Evolutionary conservation across 2,888 invertebrate species (phyloP).

Genomic region (Drosophila quinaria): DNA sequence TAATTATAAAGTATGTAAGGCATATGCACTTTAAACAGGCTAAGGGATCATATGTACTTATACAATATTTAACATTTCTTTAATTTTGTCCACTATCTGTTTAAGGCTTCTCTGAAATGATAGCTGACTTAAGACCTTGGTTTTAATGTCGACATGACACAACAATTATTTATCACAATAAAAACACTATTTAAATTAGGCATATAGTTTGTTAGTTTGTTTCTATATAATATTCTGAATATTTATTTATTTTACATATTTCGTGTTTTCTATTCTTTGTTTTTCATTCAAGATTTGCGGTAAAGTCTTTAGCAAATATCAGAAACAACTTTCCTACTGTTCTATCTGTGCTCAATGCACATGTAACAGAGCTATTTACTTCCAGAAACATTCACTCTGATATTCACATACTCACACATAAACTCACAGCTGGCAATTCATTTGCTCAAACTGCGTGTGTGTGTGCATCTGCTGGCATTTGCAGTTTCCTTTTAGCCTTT

Average conservation of each 20-base stretch:
- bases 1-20: background rate
- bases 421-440: slow-evolving; percentile 40
- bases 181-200: no score
- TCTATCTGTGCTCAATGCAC: background rate
- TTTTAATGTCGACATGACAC: no score
- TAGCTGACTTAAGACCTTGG: no score
- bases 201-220: background rate
- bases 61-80: background rate
- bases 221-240: background rate
- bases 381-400: slow-evolving; percentile 32
- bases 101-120: no score
- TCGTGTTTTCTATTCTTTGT: background rate
- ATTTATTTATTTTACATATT: background rate
- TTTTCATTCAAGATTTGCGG: background rate
- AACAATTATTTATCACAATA: no score
- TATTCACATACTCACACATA: slow-evolving; percentile 14
- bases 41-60: background rate
- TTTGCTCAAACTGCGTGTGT: slow-evolving; percentile 48
- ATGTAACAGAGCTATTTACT: background rate
- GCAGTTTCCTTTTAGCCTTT: slow-evolving; percentile 63
- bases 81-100: no score
- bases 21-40: background rate
- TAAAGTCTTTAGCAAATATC: background rate
- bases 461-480: slow-evolving; percentile 51
- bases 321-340: slow-evolving; percentile 4